Percentiles rank a stretch among this genome's conserved stretches.
These are phyloP conservation scores for Aegithalos caudatus DNA, from an alignment of 2,113 vertebrate genomes.

Conservation along the genomic window DNA sequence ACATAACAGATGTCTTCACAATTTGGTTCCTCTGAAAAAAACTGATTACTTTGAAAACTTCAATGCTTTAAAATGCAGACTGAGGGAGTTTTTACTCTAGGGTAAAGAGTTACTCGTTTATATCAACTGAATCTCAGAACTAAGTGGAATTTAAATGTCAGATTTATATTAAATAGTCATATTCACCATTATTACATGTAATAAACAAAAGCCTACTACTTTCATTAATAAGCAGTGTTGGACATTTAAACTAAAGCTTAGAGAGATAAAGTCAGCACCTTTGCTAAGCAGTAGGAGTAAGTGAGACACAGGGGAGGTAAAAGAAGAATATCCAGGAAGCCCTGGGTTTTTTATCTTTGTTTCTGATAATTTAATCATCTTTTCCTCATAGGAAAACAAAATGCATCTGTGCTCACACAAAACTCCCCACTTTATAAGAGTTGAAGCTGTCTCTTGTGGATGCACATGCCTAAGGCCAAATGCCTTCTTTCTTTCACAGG, in stretches of 20 bases:
- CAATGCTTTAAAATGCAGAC: slow-evolving; percentile 79
- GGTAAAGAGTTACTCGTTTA: slow-evolving; percentile 77
- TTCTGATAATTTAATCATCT: slow-evolving; percentile 85
- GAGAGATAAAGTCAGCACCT: slow-evolving; percentile 63
- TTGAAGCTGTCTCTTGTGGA: slow-evolving; percentile 61
- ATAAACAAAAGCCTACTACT: slow-evolving; percentile 80
- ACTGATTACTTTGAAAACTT: slow-evolving; percentile 86
- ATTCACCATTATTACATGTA: slow-evolving; percentile 80
- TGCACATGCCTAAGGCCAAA: slow-evolving; percentile 73
- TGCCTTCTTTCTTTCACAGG: slow-evolving; percentile 64
- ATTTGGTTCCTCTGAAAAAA: slow-evolving; percentile 84
- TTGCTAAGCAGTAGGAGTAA: slow-evolving; percentile 68
- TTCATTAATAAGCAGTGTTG: slow-evolving; percentile 75
- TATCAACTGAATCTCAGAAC: slow-evolving; percentile 75
- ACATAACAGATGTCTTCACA: slow-evolving; percentile 97
- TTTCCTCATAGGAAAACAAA: slow-evolving; percentile 80
- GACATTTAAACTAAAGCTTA: slow-evolving; percentile 79
- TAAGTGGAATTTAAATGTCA: slow-evolving; percentile 90
- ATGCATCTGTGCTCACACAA: slow-evolving; percentile 80
- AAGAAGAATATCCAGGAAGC: slow-evolving; percentile 65
- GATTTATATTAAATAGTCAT: slow-evolving; percentile 86
- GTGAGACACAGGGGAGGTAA: slow-evolving; percentile 47
- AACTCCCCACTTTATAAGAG: slow-evolving; percentile 77
- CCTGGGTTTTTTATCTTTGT: slow-evolving; percentile 59
- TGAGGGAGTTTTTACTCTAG: slow-evolving; percentile 74